A percentile compares a stretch with the other conserved stretches of the same genome.
Conservation (phyloP, 2,113 vertebrate species). For the Aspiorhynchus laticeps region DNA sequence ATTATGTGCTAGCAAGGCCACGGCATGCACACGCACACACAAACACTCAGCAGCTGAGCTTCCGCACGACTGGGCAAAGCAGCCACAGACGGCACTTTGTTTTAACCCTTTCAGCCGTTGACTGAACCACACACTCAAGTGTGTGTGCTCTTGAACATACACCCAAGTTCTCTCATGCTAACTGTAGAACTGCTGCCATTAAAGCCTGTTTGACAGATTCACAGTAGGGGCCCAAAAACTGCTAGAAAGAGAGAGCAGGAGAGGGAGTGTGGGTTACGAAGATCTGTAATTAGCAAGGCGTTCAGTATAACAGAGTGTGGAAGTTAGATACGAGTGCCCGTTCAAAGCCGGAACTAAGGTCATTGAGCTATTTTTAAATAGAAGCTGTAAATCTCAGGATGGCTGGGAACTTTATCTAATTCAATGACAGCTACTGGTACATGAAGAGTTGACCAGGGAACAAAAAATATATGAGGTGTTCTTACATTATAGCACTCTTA, state of each 20-base stretch:
- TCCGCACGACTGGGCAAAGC: conserved; percentile 49
- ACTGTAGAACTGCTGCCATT: conserved; percentile 43
- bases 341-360: conserved; percentile 40
- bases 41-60: conserved; percentile 44
- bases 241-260: conserved; percentile 10
- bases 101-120: conserved; percentile 46
- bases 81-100: conserved; percentile 37
- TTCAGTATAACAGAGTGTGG: conserved; percentile 48
- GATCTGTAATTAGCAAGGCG: conserved; percentile 55
- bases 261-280: conserved; percentile 47
- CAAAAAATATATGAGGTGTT: neutral
- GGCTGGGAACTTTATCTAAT: neutral
- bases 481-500: conserved; percentile 4
- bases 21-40: neutral
- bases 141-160: conserved; percentile 14
- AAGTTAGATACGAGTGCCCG: conserved; percentile 46
- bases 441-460: conserved; percentile 3
- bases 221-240: conserved; percentile 41
- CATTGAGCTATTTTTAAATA: conserved; percentile 18
- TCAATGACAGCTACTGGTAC: neutral
- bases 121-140: conserved; percentile 33
- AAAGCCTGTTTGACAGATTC: conserved; percentile 51
- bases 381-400: conserved; percentile 24
- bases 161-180: conserved; percentile 32
- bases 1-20: conserved; percentile 43